Percentiles rank a stretch among this genome's conserved stretches.
Conservation (phyloP, 2,113 vertebrate species). For the Delphinapterus leucas region DNA sequence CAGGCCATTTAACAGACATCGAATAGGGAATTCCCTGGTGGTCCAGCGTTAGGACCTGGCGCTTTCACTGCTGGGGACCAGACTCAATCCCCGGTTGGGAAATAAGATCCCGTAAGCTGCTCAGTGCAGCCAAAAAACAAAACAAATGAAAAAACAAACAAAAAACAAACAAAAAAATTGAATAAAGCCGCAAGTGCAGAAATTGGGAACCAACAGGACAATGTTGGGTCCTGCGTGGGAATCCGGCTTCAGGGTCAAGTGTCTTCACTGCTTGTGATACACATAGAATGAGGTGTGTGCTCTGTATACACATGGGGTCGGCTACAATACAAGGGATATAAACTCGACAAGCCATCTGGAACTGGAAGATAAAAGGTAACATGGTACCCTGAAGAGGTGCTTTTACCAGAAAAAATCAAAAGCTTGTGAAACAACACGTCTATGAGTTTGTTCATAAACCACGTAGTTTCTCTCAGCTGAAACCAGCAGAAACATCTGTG, state of each 20-base stretch:
- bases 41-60: too few relatives aligned
- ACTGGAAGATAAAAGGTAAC: background rate
- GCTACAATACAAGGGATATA: fast-evolving
- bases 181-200: background rate
- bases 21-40: too few relatives aligned
- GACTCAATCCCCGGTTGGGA: too few relatives aligned
- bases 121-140: too few relatives aligned
- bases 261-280: too few relatives aligned
- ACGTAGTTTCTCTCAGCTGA: fast-evolving
- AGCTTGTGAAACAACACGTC: too few relatives aligned
- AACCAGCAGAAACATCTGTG: fast-evolving
- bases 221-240: background rate
- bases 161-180: background rate
- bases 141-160: too few relatives aligned
- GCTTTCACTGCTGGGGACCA: too few relatives aligned
- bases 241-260: background rate
- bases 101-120: too few relatives aligned
- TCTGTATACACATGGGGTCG: background rate
- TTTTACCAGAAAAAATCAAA: background rate
- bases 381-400: background rate
- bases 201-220: background rate
- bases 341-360: background rate
- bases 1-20: background rate
- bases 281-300: background rate
- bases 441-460: background rate